Evolutionary conservation across 2,888 invertebrate species (phyloP).

Genomic region (Acanthosoma haemorrhoidale): DNA sequence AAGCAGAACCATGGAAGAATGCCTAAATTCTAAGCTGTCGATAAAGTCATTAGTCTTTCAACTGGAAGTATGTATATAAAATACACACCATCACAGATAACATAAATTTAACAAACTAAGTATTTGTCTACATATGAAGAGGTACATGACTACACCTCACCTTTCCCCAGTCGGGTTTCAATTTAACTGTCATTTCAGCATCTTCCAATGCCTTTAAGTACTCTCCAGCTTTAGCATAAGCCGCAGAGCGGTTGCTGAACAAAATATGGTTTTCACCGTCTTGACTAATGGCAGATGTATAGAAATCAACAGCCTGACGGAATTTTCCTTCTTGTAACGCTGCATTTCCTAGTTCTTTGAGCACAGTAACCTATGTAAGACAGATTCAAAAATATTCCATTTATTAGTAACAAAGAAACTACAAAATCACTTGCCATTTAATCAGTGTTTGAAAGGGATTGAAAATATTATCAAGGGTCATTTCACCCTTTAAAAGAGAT

Average conservation of each 20-base stretch:
- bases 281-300: conserved; percentile 73
- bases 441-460: too few relatives aligned
- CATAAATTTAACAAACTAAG: too few relatives aligned
- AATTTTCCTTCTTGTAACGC: conserved; percentile 72
- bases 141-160: conserved; percentile 34
- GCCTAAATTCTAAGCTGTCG: too few relatives aligned
- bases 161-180: conserved; percentile 82
- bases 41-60: too few relatives aligned
- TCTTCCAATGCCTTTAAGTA: conserved; percentile 72
- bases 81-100: too few relatives aligned
- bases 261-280: conserved; percentile 81
- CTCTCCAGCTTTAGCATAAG: conserved; percentile 73
- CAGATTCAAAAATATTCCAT: neutral
- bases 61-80: too few relatives aligned
- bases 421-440: too few relatives aligned
- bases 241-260: conserved; percentile 87
- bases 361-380: conserved; percentile 40
- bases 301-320: conserved; percentile 71
- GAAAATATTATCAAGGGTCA: too few relatives aligned
- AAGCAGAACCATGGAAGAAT: too few relatives aligned
- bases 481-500: too few relatives aligned
- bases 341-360: conserved; percentile 83
- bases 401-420: too few relatives aligned
- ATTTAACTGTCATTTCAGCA: conserved; percentile 72
- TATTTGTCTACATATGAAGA: too few relatives aligned